Base-by-base conservation (phyloP, 2,888 invertebrate species). In the Scaptomyza flava region DNA sequence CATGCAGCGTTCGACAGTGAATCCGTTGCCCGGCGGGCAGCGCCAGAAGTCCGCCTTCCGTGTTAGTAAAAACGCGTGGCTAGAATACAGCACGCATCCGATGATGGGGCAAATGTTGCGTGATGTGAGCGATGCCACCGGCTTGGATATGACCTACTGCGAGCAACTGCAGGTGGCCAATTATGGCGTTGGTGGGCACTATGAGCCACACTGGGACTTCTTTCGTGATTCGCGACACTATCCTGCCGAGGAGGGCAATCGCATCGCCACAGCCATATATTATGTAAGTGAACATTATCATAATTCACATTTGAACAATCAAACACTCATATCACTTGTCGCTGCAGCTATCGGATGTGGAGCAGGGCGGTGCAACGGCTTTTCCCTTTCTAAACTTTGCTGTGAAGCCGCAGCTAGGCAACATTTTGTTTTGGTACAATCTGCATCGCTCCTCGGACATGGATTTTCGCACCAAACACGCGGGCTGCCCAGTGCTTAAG, bases 161-260 rank as follows among this genome's bases (percentile, higher is more conserved):
- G 99, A 99, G 92, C 98, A 99, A 89, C 93, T 99, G 76, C 99
- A 99, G 93, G 97, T 99, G 57, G 99, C 98, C 81, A 99, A 99
- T 93, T 99, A 99, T 92, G 99, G 99, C 14, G 96, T 99, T 76
- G 99, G 99, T 8, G 99, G 99, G 0, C 99, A 99, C 91, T 99
- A 99, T 91, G 99, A 98, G 90, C 99, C 99, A n/a, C 99, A 99
- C 92, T 99, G 95, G 92, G 99, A 97, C 91, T 97, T 96, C 56
- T 89, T 85, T 57, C 59, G 76, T 38, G 77, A 83, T 68, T 93
- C 97, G 96, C 95, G 94, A 92, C 95, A 95, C 87, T 98, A 98
- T 92, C 95, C 92, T 0, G 73, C 56, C 43, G 95, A 95, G 82
- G 95, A 94, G 85, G 99, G 99, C 51, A 99, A 99, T 93, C 94